Evolutionary conservation across 2,113 vertebrate species (phyloP), one percentile per base, ranked within the genome.

Genomic region (Siphamia tubifer): DNA sequence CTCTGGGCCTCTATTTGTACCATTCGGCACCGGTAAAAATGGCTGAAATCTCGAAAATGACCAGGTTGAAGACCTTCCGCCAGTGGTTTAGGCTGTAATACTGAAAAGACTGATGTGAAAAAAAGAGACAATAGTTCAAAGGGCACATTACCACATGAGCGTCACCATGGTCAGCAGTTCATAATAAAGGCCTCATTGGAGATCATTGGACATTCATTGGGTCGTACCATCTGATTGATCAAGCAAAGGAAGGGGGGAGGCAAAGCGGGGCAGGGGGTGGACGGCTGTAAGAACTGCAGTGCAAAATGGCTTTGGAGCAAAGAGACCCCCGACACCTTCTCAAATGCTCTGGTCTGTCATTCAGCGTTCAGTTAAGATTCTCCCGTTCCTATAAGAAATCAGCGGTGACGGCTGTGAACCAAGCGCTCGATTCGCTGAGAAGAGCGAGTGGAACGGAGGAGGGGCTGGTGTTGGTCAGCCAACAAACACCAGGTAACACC

Each of bases 191-290:
- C 92, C 90, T 91, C 91, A 61, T 83, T 48, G 90, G 86, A 90
- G 77, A 91, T 90, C 78, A 64, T 79, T 68, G 64, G 84, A 93
- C 91, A 93, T 93, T 93, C 91, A 92, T 84, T 84, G 87, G 87
- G 90, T 93, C 90, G 58, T 87, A 91, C 86, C 88, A 89, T 88
- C 87, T 87, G 84, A 87, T 81, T 63, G 60, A 82, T 64, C 64
- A 48, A 75, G 71, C 58, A 23, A 35, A 2, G 11, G 27, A 11
- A 5, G 56, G 15, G 15, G 32, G 17, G 58, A 35, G 20, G 62
- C 17, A 16, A n/a, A 24, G 24, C 5, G 10, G 27, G 57, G 47
- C 13, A 3, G 39, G 34, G 16, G 21, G 57, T 12, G 62, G 57
- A 83, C 60, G 48, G 71, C 51, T 73, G 63, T 77, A 70, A 66